A percentile compares a stretch with the other conserved stretches of the same genome.
phyloP scores from a whole-genome alignment of 2,888 invertebrate genomes.

The Hyppa rectilinea region DNA sequence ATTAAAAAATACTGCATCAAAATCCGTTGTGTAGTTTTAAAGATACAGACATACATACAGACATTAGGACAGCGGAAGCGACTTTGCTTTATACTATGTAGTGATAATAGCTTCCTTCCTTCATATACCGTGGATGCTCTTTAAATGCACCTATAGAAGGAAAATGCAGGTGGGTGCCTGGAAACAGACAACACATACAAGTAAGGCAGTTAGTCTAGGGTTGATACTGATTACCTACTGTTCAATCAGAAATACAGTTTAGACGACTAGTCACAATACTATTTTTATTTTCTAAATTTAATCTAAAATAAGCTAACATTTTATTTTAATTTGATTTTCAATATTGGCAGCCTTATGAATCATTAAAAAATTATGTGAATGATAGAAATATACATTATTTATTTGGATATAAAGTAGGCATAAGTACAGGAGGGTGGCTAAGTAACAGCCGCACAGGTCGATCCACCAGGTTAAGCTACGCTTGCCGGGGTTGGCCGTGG shows the following conservation, averaged over 20 bases:
- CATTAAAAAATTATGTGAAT: not conserved
- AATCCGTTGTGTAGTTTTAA: too few relatives aligned
- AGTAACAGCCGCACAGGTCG: too few relatives aligned
- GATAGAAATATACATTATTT: too few relatives aligned
- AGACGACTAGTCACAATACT: not conserved
- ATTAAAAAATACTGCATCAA: too few relatives aligned
- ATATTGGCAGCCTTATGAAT: not conserved
- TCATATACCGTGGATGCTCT: not conserved
- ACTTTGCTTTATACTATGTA: too few relatives aligned
- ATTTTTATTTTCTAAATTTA: not conserved
- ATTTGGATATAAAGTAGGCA: too few relatives aligned
- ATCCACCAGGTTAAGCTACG: too few relatives aligned
- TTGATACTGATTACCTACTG: not conserved
- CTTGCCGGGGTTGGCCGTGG: too few relatives aligned
- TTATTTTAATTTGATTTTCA: too few relatives aligned
- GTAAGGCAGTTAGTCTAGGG: not conserved
- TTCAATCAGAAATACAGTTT: not conserved
- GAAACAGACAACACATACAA: not conserved
- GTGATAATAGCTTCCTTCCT: constrained; percentile 24
- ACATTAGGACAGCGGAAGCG: too few relatives aligned
- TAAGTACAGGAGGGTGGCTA: too few relatives aligned
- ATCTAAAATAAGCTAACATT: not conserved
- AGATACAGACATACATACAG: too few relatives aligned
- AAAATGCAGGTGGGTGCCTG: not conserved
- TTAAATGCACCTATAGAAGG: not conserved